phyloP scores from a whole-genome alignment of 2,113 vertebrate genomes.

The Amblyornis subalaris region DNA sequence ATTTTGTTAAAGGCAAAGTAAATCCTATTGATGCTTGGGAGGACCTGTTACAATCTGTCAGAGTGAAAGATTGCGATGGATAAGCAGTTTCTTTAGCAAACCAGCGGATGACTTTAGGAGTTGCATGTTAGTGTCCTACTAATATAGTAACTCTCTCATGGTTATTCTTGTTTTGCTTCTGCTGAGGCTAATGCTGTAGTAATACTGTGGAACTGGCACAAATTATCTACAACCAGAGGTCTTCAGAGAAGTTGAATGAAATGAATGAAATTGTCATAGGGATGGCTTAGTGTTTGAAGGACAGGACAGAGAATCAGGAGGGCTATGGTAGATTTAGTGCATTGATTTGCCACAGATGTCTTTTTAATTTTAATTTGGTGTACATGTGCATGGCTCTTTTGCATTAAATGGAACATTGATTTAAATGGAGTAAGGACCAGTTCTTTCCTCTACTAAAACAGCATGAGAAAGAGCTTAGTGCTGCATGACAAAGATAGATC shows the following conservation, averaged over 20 bases:
- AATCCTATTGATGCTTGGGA: neutral
- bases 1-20: neutral
- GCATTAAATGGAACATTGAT: neutral
- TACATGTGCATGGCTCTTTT: neutral
- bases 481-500: neutral
- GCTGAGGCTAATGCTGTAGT: neutral
- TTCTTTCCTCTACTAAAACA: neutral
- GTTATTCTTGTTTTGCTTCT: neutral
- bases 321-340: neutral
- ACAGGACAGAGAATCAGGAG: neutral
- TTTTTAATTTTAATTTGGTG: neutral
- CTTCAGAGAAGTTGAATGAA: neutral
- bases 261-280: neutral
- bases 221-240: neutral
- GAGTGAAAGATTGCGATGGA: neutral
- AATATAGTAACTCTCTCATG: neutral
- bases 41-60: neutral
- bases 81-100: neutral
- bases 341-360: neutral
- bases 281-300: neutral
- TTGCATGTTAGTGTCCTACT: neutral
- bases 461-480: neutral
- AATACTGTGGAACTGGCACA: neutral
- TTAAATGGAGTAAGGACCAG: neutral
- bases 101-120: neutral